Conservation (phyloP, 2,888 invertebrate species). For the Cyclophora punctaria region DNA sequence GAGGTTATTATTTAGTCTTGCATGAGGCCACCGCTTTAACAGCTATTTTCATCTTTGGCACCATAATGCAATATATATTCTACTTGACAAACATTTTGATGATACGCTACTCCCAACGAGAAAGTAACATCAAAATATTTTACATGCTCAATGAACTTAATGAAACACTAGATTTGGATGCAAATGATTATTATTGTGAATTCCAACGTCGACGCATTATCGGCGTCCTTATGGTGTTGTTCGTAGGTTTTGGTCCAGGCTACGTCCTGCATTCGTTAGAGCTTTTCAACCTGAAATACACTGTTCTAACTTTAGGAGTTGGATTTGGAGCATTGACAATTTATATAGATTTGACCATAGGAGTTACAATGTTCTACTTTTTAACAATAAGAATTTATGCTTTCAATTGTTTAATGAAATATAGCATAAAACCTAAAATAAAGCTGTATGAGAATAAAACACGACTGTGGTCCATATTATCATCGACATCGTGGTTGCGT, state of each 20-base stretch:
- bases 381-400: slow-evolving; percentile 20
- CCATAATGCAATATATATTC: slow-evolving; percentile 14
- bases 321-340: slow-evolving; percentile 7
- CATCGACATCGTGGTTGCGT: not conserved
- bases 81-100: slow-evolving; percentile 18
- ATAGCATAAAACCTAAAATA: slow-evolving; percentile 2
- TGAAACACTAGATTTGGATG: slow-evolving; percentile 16
- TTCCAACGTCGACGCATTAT: slow-evolving; percentile 18
- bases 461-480: not conserved
- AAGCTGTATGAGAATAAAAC: not conserved
- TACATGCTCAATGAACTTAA: slow-evolving; percentile 27
- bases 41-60: slow-evolving; percentile 2
- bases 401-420: slow-evolving; percentile 21
- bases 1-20: too few species aligned
- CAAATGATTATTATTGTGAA: slow-evolving; percentile 13
- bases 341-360: slow-evolving; percentile 25
- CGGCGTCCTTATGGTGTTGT: slow-evolving; percentile 8
- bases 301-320: slow-evolving; percentile 13
- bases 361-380: slow-evolving; percentile 22
- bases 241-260: slow-evolving; percentile 17
- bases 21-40: too few species aligned
- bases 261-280: slow-evolving; percentile 11
- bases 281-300: slow-evolving; percentile 12
- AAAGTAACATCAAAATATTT: slow-evolving; percentile 19
- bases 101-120: slow-evolving; percentile 15